These are phyloP conservation scores for Xestoiulus laeticollis DNA, from an alignment of 2,888 invertebrate species.

Conservation along the genomic window DNA sequence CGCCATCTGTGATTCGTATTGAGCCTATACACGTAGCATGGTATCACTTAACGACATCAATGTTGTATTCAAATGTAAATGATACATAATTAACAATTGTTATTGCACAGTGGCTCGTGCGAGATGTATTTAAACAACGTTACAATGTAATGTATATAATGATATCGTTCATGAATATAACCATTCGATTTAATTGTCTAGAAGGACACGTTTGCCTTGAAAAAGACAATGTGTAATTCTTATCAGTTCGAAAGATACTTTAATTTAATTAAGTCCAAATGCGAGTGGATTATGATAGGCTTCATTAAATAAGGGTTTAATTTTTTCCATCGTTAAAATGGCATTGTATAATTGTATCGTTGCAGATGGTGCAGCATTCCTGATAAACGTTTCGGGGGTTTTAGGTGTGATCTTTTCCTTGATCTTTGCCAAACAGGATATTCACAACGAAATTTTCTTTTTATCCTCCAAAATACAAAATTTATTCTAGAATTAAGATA, in stretches of 20 bases:
- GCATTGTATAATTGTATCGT: background rate
- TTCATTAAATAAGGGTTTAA: background rate
- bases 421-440: background rate
- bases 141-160: background rate
- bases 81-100: background rate
- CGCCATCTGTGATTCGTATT: background rate
- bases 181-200: background rate
- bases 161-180: background rate
- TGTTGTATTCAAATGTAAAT: background rate
- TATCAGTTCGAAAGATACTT: background rate
- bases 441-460: background rate
- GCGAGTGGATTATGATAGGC: background rate
- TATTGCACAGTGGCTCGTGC: background rate
- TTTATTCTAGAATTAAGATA: background rate
- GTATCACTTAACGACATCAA: background rate
- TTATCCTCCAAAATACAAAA: background rate
- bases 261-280: conserved; percentile 22
- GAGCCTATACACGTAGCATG: background rate
- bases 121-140: background rate
- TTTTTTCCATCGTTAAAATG: background rate
- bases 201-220: background rate
- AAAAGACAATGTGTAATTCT: background rate
- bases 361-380: background rate
- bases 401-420: background rate
- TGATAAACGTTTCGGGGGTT: background rate